phyloP scores from a whole-genome alignment of 2,113 vertebrate genomes.

The Mohoua ochrocephala region DNA sequence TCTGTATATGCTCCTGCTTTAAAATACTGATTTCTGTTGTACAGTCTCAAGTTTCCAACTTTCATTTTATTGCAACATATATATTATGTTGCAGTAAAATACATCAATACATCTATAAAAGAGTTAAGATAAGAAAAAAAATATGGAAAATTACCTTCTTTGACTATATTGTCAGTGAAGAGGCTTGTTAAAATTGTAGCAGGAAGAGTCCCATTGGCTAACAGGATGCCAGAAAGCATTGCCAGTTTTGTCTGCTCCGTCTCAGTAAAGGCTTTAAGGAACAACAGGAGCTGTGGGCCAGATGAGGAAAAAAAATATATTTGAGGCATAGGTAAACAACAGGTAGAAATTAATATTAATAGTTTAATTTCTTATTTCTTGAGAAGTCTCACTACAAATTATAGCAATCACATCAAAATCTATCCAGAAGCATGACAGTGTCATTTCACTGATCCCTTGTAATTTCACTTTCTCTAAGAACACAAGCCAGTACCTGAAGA shows the following conservation, averaged over 20 bases:
- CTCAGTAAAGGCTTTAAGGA: conserved; percentile 91
- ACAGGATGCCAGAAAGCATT: conserved; percentile 86
- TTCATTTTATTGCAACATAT: background rate
- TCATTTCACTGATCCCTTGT: background rate
- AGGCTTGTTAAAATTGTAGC: conserved; percentile 88
- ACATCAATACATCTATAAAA: background rate
- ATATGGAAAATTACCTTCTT: conserved; percentile 78
- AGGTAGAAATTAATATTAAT: background rate
- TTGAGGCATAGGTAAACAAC: background rate
- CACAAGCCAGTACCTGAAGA: background rate
- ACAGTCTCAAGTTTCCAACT: background rate
- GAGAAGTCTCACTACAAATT: background rate
- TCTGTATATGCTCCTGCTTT: background rate
- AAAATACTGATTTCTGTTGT: background rate
- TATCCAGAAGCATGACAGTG: background rate
- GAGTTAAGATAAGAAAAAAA: background rate
- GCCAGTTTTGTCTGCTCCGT: conserved; percentile 89
- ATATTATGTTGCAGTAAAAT: background rate
- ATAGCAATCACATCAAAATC: background rate
- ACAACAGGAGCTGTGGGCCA: conserved; percentile 83
- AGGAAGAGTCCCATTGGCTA: conserved; percentile 82
- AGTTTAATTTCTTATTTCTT: background rate
- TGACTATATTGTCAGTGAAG: conserved; percentile 89
- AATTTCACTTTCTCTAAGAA: background rate
- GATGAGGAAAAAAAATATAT: background rate